Base-by-base conservation (phyloP, 1,140 invertebrate species). In the Drosophila rhopaloa region DNA sequence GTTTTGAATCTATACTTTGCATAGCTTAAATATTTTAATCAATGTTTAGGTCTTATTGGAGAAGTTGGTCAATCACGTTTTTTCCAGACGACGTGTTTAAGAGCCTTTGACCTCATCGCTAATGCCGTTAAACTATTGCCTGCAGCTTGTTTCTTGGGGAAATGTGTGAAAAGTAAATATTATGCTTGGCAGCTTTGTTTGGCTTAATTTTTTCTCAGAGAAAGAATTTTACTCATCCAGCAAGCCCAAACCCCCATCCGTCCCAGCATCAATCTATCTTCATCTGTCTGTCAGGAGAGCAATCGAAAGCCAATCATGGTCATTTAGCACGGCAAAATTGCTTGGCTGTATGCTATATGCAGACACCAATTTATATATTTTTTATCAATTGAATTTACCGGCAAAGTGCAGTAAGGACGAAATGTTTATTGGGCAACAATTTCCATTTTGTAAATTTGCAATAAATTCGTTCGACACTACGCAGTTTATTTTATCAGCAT, bases 351-450 rank as follows among this genome's bases (percentile, higher is more conserved):
- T 35, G 48, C 35, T 63, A 10, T 24, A 46, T 35, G 24, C 57
- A 63, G 61, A 48, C 59, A 71, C 47, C 59, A 38, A 62, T 46
- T 76, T 55, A 44, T 47, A 40, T 47, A 43, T 62, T 71, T 77
- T 78, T 62, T 44, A 72, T 81, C 72, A 84, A 85, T 81, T 67
- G 62, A 77, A 77, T 77, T 84, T 81, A 51, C 70, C 54, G 58
- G 24, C 63, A 65, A 76, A 57, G 44, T 57, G 60, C 38, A 63
- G 35, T 48, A 35, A 19, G 46, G 55, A 57, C 44, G 57, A 60
- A 62, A 59, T 61, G 70, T 58, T 46, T 65, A 74, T 51, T 59
- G 67, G 67, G 51, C 65, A 63, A 75, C 72, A 80, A 68, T 67
- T 63, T 85, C 79, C 78, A 75, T 74, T 70, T 65, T 81, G 68